Evolutionary conservation across 2,113 vertebrate genomes (phyloP).

Genomic region (human): DNA sequence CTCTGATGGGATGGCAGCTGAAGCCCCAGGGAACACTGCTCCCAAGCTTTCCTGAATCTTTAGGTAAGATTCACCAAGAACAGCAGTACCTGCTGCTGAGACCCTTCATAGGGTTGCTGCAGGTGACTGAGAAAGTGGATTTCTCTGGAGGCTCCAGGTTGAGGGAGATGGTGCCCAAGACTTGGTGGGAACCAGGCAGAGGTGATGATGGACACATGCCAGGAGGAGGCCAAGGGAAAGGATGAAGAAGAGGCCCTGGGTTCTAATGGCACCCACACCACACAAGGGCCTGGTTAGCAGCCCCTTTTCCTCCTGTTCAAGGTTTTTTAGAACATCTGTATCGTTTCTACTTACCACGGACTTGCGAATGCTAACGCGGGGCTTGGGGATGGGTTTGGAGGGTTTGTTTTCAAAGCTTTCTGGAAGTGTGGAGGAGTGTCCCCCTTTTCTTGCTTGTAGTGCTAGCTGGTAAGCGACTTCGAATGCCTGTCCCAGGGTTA

Average conservation of each 20-base stretch:
- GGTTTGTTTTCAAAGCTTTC: constrained; percentile 99
- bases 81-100: not conserved
- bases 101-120: not conserved
- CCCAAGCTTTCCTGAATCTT: not conserved
- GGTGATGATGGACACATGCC: not conserved
- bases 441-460: constrained; percentile 97
- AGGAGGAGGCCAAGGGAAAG: not conserved
- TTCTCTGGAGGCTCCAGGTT: not conserved
- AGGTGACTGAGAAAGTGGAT: not conserved
- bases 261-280: not conserved
- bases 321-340: not conserved
- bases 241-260: not conserved
- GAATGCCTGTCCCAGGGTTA: constrained; percentile 98
- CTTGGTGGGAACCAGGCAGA: not conserved
- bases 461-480: constrained; percentile 99
- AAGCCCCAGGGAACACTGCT: not conserved
- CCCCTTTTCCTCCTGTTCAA: not conserved
- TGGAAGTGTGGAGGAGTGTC: constrained; percentile 96
- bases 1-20: not conserved
- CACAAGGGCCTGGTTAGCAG: not conserved
- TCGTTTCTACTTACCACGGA: constrained; percentile 92
- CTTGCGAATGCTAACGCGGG: constrained; percentile 98
- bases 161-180: not conserved
- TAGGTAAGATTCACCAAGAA: not conserved
- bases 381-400: constrained; percentile 98